Conservation (phyloP, 2,797 vertebrate genomes). For the Sebastes itinus region DNA sequence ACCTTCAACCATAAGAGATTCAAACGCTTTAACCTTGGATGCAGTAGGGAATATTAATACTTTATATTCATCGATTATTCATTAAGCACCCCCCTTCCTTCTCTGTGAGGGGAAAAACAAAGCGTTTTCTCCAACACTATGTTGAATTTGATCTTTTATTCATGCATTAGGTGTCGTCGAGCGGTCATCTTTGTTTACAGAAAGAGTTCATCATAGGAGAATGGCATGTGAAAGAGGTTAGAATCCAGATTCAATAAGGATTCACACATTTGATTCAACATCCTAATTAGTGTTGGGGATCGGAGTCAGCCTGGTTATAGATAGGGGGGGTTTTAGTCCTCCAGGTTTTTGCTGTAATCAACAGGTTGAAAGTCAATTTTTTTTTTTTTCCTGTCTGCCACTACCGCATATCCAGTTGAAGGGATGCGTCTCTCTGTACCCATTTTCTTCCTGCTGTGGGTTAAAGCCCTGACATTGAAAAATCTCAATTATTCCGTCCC, state of each 20-base stretch:
- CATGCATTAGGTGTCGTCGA: slow-evolving; percentile 75
- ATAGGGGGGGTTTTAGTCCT: slow-evolving; percentile 53
- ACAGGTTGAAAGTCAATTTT: slow-evolving; percentile 84
- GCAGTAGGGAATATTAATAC: slow-evolving; percentile 78
- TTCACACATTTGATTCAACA: slow-evolving; percentile 62
- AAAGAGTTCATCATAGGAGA: slow-evolving; percentile 76
- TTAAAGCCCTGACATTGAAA: slow-evolving; percentile 95
- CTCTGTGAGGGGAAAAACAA: slow-evolving; percentile 49
- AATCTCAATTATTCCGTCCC: slow-evolving; percentile 98
- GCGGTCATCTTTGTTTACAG: slow-evolving; percentile 82
- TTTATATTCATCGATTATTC: slow-evolving; percentile 79
- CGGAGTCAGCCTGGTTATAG: slow-evolving; percentile 46
- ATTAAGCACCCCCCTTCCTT: slow-evolving; percentile 38
- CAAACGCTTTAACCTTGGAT: slow-evolving; percentile 81
- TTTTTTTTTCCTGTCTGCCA: slow-evolving; percentile 60
- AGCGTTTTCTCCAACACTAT: slow-evolving; percentile 62
- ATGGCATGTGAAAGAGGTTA: slow-evolving; percentile 71
- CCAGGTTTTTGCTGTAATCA: slow-evolving; percentile 79
- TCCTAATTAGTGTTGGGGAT: slow-evolving; percentile 59
- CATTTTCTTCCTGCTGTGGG: slow-evolving; percentile 93
- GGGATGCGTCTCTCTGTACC: slow-evolving; percentile 97
- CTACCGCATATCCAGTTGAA: slow-evolving; percentile 76
- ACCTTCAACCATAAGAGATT: slow-evolving; percentile 77
- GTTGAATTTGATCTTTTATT: slow-evolving; percentile 78
- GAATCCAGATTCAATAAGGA: slow-evolving; percentile 42